Base-by-base conservation (phyloP, 2,888 invertebrate species). In the Mesoligia furuncula region DNA sequence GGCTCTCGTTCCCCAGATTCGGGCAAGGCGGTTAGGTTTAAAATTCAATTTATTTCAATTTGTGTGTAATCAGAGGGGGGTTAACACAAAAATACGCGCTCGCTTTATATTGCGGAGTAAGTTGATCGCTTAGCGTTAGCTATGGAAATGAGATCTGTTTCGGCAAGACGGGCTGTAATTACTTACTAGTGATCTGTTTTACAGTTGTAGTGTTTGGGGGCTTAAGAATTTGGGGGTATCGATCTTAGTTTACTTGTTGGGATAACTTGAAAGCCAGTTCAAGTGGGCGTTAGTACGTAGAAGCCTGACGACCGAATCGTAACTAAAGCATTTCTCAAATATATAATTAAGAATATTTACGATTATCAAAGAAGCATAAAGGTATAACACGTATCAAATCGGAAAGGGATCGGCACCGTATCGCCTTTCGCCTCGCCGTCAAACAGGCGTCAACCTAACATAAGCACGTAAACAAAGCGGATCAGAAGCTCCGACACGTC, bases 31-130 rank as follows among this genome's bases (percentile, higher is more conserved):
- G 94, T 92, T 92, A 92, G 96, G 94, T 95, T 96, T 96, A 94
- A 96, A 95, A 96, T 96, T 95, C 96, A 96, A 96, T 96, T 96
- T 96, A 94, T 96, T 94, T 95, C 96, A 96, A 96, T 96, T 96
- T 96, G 94, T 92, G 92, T 93, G 95, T 95, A 96, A 96, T 96
- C 96, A 95, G 93, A 90, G 91, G 91, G 92, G 93, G 95, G 93
- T 91, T 93, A 93, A 93, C 90, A 93, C 94, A 95, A 96, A 96
- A 96, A 96, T 96, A 95, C 94, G 93, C 90, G 89, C 87, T 86
- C 85, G 90, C 92, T 91, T 91, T 93, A 91, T 93, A 93, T 93
- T 92, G 91, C 89, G 88, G 85, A 80, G 90, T 90, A 92, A 92
- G 90, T 90, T 90, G 91, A 93, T 92, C 92, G 93, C 89, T 95